Conservation (phyloP, 2,113 vertebrate genomes). For the Callospermophilus lateralis region DNA sequence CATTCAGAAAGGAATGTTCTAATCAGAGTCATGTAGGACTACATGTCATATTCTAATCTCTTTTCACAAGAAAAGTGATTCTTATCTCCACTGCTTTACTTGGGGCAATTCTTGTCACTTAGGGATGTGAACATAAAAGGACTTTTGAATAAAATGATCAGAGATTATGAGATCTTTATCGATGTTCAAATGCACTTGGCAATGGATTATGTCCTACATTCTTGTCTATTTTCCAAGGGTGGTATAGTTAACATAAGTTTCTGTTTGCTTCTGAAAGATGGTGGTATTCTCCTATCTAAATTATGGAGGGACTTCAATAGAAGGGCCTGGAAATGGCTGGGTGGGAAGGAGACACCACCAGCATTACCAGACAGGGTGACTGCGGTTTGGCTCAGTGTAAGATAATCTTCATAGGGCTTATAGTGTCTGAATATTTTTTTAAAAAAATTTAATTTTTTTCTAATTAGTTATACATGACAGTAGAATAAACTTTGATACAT, state of each 20-base stretch:
- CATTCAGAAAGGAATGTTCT: not conserved
- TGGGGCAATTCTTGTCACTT: not conserved
- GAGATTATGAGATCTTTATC: not conserved
- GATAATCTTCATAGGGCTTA: not conserved
- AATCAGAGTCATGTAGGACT: not conserved
- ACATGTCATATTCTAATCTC: not conserved
- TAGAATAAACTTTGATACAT: no score
- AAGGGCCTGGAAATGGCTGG: not conserved
- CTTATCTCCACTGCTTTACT: not conserved
- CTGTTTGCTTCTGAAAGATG: not conserved
- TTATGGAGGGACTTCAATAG: not conserved
- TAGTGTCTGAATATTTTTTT: conserved; percentile 12
- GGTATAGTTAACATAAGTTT: not conserved
- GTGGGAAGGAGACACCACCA: not conserved
- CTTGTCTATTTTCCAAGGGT: not conserved
- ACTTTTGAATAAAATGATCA: not conserved
- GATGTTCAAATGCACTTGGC: not conserved
- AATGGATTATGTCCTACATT: not conserved
- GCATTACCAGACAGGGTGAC: not conserved
- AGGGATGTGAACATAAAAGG: conserved; percentile 9
- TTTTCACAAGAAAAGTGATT: not conserved
- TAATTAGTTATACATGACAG: no score
- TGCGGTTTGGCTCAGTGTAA: not conserved
- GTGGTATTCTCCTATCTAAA: not conserved
- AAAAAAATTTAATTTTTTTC: no score